Base-by-base conservation (phyloP, 2,797 vertebrate genomes). In the Macroramphosus scolopax region DNA sequence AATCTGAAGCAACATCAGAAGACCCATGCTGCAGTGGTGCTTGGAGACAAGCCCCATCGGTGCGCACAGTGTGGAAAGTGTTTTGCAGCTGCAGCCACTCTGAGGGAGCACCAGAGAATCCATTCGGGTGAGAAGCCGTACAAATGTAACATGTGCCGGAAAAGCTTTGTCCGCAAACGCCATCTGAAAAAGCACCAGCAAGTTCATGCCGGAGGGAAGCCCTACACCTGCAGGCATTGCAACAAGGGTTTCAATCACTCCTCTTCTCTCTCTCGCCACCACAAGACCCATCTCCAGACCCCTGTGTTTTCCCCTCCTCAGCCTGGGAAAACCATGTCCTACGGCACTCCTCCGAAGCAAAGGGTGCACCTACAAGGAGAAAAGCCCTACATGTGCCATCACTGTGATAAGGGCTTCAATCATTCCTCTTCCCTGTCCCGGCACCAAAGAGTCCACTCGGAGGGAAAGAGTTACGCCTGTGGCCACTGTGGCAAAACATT, bases 131-230 rank as follows among this genome's bases (percentile, higher is more conserved):
- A 92, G 62, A 91, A 91, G 59, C 91, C 91, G 4, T 91, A 92
- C 75, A 91, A 91, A 52, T 92, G 91, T 62, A 91, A 88, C 82
- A 89, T 91, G 87, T 92, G 91, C 76, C 75, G 90, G 57, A 91
- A 92, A 82, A 91, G 91, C 59, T 92, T 92, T 52, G 89, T 90
- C 10, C 85, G 89, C 59, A 89, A 90, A 35, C 89, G 90, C 39
- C 89, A 92, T 48, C 86, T 92, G 39, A 92, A 92, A 72, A 91
- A 91, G 68, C 91, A 92, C 75, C 91, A 91, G 84, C 87, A 89
- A 45, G 89, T 91, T 44, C 91, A 92, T 12, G 85, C 89, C 4
- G 91, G 91, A 42, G 90, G 89, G 3, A 91, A 91, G 65, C 91
- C 89, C 32, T 92, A 91, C 79, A 84, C 86, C 43, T 92, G 91